Conservation (phyloP, 2,888 invertebrate genomes). For the Sinodicranocentrus sp. region DNA sequence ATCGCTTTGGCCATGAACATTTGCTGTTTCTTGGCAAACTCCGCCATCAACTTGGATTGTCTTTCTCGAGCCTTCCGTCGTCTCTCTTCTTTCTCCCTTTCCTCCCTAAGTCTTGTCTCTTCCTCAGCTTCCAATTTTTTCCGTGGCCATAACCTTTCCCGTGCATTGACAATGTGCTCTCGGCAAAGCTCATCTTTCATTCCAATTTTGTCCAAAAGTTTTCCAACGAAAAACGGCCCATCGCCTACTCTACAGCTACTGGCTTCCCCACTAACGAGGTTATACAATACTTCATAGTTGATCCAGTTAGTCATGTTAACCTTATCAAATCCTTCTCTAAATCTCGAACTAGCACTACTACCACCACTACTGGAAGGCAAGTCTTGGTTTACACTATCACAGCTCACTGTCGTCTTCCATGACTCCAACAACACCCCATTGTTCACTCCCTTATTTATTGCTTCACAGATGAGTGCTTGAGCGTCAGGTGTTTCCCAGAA, state of each 20-base stretch:
- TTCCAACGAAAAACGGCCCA: slow-evolving; percentile 91
- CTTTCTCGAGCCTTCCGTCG: slow-evolving; percentile 91
- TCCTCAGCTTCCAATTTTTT: slow-evolving; percentile 87
- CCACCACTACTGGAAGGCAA: slow-evolving; percentile 61
- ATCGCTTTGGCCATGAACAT: slow-evolving; percentile 92
- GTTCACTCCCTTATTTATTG: slow-evolving; percentile 42
- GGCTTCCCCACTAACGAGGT: slow-evolving; percentile 23
- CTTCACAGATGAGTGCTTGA: slow-evolving; percentile 66
- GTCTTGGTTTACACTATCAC: slow-evolving; percentile 55
- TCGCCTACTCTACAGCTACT: slow-evolving; percentile 84
- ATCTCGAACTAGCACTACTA: background rate
- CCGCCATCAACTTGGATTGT: slow-evolving; percentile 94
- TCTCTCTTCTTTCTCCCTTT: slow-evolving; percentile 89
- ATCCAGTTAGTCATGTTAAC: slow-evolving; percentile 15
- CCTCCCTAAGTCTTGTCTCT: slow-evolving; percentile 84
- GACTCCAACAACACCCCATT: slow-evolving; percentile 42
- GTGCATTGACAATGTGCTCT: slow-evolving; percentile 85
- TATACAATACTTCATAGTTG: slow-evolving; percentile 58
- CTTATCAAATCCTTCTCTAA: background rate
- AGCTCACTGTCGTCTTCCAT: slow-evolving; percentile 41
- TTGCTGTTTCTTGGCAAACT: slow-evolving; percentile 93
- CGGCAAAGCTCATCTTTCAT: slow-evolving; percentile 82
- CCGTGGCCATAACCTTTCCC: slow-evolving; percentile 87
- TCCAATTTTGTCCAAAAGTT: slow-evolving; percentile 87
- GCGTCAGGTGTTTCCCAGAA: slow-evolving; percentile 75